Evolutionary conservation across 2,113 vertebrate species (phyloP).

Genomic region (Xiphophorus couchianus): DNA sequence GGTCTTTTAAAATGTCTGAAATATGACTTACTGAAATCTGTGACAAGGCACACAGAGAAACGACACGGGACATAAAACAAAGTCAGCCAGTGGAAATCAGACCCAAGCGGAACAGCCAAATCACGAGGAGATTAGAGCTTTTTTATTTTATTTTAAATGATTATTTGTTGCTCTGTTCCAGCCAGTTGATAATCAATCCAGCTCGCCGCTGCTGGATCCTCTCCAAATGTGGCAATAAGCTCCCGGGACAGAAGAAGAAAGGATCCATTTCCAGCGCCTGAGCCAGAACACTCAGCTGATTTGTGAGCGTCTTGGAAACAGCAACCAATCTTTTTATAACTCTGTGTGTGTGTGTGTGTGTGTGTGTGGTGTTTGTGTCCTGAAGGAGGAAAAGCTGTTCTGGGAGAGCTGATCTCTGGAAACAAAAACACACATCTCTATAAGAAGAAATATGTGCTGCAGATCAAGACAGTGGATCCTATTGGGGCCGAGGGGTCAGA

Average conservation of each 20-base stretch:
- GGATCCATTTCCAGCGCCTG: slow-evolving; percentile 42
- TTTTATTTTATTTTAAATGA: neutral
- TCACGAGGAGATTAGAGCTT: neutral
- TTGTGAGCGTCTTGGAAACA: slow-evolving; percentile 12
- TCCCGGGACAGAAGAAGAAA: slow-evolving; percentile 21
- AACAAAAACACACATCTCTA: neutral
- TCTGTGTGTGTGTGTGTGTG: neutral
- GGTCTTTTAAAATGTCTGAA: too few relatives aligned
- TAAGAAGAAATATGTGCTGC: too few relatives aligned
- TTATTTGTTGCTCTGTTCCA: neutral
- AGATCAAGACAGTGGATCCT: too few relatives aligned
- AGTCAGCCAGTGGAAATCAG: neutral
- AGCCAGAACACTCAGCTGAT: slow-evolving; percentile 18
- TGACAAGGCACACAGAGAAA: too few relatives aligned
- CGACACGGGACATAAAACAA: neutral
- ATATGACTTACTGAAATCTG: too few relatives aligned
- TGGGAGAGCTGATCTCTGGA: neutral
- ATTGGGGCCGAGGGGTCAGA: too few relatives aligned
- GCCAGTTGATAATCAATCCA: slow-evolving; percentile 15
- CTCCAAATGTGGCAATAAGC: slow-evolving; percentile 7
- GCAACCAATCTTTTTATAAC: slow-evolving; percentile 8
- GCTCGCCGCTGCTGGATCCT: slow-evolving; percentile 29
- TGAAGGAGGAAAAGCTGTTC: neutral
- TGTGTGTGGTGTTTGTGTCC: neutral
- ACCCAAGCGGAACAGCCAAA: neutral